phyloP scores from a whole-genome alignment of 1,140 invertebrate genomes.

The Solenopsis fugax region DNA sequence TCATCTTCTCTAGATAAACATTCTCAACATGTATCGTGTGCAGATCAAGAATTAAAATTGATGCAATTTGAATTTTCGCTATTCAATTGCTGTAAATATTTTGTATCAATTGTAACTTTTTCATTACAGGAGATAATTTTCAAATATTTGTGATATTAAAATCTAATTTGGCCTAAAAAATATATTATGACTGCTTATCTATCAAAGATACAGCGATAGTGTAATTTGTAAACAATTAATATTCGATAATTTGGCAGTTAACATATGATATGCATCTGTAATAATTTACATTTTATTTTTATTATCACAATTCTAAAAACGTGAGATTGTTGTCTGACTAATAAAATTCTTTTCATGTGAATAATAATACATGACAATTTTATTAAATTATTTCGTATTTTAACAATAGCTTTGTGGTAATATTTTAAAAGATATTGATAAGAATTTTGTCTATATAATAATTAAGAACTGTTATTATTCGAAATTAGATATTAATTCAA shows the following conservation, averaged over 20 bases:
- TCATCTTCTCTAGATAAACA: slow-evolving; percentile 35
- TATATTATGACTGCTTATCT: background rate
- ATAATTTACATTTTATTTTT: background rate
- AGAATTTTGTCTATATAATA: background rate
- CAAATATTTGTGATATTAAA: background rate
- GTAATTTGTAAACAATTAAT: background rate
- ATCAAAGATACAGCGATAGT: background rate
- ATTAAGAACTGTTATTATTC: background rate
- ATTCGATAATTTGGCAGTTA: slow-evolving; percentile 35
- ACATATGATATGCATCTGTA: slow-evolving; percentile 35
- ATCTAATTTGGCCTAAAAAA: background rate
- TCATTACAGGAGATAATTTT: background rate
- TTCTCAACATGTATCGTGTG: slow-evolving; percentile 9
- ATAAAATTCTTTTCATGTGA: background rate
- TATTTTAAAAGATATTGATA: slow-evolving; percentile 2
- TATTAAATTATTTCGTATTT: slow-evolving; percentile 27
- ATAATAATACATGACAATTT: background rate
- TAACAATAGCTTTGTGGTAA: background rate
- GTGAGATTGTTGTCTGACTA: background rate
- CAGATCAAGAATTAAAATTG: background rate
- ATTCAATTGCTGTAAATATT: background rate
- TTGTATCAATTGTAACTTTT: background rate
- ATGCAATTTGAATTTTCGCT: background rate
- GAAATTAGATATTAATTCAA: background rate
- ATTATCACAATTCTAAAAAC: background rate